Evolutionary conservation across 1,140 invertebrate genomes (phyloP).

Genomic region (Platyscapa corneri): DNA sequence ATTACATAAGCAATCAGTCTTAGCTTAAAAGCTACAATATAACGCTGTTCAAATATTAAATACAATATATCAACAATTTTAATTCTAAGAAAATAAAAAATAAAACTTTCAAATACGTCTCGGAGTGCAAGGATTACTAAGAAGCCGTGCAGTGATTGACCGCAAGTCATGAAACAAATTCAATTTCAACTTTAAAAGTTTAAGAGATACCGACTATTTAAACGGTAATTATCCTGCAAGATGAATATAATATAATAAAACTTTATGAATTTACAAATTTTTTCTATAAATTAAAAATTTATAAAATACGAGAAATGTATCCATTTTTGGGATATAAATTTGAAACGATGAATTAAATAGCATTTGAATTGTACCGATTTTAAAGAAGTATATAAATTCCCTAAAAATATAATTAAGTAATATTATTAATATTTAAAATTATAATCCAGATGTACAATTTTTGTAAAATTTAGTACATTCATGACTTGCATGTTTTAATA

Average conservation of each 20-base stretch:
- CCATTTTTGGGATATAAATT: too few relatives aligned
- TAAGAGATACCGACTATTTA: background rate
- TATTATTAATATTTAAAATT: too few relatives aligned
- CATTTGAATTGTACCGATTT: too few relatives aligned
- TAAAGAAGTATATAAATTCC: too few relatives aligned
- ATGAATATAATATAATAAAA: too few relatives aligned
- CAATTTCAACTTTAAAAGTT: background rate
- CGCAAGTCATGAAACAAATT: constrained; percentile 32
- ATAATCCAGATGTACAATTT: too few relatives aligned
- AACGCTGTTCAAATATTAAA: constrained; percentile 12
- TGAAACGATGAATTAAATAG: too few relatives aligned
- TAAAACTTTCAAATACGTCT: constrained; percentile 19
- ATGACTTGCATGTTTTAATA: constrained; percentile 40
- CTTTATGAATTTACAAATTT: too few relatives aligned
- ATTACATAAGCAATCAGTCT: constrained; percentile 8
- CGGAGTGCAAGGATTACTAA: constrained; percentile 20
- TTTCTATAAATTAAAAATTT: too few relatives aligned
- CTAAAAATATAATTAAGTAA: too few relatives aligned
- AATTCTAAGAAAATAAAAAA: constrained; percentile 49
- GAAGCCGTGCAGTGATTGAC: constrained; percentile 45
- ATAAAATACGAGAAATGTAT: too few relatives aligned
- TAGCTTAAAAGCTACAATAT: background rate
- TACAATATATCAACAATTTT: constrained; percentile 20
- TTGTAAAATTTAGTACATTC: constrained; percentile 1
- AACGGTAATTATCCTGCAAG: too few relatives aligned